Evolutionary conservation across 1,140 invertebrate genomes (phyloP).

Genomic region (Diploscapter pachys): DNA sequence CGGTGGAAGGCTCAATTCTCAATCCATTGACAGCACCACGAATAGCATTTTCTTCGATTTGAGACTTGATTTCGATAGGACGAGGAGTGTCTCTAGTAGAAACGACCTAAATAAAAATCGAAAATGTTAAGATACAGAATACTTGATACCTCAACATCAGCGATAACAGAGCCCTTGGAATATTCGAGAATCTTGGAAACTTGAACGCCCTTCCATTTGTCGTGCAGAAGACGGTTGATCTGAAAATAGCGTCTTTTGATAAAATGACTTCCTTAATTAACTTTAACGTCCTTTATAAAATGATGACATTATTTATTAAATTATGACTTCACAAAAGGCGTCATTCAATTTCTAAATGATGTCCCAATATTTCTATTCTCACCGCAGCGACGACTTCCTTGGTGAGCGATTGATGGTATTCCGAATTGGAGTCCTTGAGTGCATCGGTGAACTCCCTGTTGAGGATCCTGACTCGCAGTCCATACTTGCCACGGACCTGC

Average conservation of each 20-base stretch:
- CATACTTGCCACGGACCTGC: conserved; percentile 24
- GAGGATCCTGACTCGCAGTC: conserved; percentile 36
- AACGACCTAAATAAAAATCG: conserved; percentile 3
- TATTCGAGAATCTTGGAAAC: conserved; percentile 29
- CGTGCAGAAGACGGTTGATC: conserved; percentile 21
- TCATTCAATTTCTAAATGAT: too few relatives aligned
- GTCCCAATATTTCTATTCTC: neutral
- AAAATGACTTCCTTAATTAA: too few relatives aligned
- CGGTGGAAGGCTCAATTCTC: conserved; percentile 37
- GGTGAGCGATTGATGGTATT: conserved; percentile 35
- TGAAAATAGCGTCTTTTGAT: conserved; percentile 1
- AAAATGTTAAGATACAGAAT: too few relatives aligned
- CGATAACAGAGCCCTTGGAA: conserved; percentile 38
- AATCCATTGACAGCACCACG: conserved; percentile 31
- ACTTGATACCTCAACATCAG: conserved; percentile 17
- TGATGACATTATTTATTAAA: too few relatives aligned
- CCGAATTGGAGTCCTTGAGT: conserved; percentile 28
- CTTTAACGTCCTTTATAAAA: too few relatives aligned
- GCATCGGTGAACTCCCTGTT: conserved; percentile 39
- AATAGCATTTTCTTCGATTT: conserved; percentile 37
- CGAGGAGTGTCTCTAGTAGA: conserved; percentile 23
- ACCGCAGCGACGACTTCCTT: conserved; percentile 33
- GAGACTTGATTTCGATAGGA: conserved; percentile 32
- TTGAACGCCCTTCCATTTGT: conserved; percentile 33
- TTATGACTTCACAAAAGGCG: too few relatives aligned